Percentiles rank a stretch among this genome's conserved stretches.
Evolutionary conservation across 23 tunicate genomes (phyloP).

Genomic region (Styela clava): DNA sequence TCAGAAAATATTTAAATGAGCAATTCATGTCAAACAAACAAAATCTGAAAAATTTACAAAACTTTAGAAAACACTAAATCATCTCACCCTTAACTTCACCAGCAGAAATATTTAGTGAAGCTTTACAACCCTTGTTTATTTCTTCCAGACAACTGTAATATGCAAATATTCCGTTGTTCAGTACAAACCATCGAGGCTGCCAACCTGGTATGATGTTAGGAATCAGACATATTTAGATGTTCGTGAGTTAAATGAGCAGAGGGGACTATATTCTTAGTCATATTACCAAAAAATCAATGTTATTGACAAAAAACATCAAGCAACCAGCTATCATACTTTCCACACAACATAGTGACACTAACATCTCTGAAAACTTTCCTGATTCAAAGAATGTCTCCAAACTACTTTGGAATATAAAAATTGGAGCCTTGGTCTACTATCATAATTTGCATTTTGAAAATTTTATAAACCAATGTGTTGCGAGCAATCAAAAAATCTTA

Average conservation of each 20-base stretch:
- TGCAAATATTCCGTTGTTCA: constrained; percentile 68
- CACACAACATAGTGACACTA: background rate
- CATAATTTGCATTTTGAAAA: no score
- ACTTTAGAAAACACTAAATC: no score
- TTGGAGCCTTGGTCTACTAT: no score
- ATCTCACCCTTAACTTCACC: constrained; percentile 64
- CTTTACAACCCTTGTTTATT: constrained; percentile 77
- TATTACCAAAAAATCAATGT: background rate
- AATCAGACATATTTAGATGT: background rate
- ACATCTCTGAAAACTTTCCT: no score
- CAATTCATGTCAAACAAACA: no score
- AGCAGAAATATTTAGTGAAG: constrained; percentile 80
- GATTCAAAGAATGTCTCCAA: no score
- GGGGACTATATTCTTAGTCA: background rate
- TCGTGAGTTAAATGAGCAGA: background rate
- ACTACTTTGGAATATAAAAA: no score
- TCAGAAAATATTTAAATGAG: no score
- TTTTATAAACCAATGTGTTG: no score
- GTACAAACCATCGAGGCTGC: constrained; percentile 89
- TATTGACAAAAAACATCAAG: background rate
- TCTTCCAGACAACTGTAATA: constrained; percentile 84
- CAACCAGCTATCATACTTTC: no score
- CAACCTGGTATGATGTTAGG: constrained; percentile 60
- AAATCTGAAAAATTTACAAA: no score
- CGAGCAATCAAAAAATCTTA: no score